These are phyloP conservation scores for Noctua comes DNA, from an alignment of 2,888 invertebrate species.

Conservation along the genomic window DNA sequence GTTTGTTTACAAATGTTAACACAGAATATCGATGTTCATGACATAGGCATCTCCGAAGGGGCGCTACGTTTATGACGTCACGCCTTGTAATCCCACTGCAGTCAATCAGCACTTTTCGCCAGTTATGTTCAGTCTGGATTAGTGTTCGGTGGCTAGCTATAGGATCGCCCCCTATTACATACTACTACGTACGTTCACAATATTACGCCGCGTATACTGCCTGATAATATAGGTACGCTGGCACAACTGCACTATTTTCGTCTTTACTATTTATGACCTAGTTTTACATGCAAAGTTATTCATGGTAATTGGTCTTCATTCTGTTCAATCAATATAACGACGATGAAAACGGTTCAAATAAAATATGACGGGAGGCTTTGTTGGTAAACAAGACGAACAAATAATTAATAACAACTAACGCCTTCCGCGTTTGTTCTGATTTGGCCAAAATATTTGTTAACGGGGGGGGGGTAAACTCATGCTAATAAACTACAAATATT, in stretches of 20 bases:
- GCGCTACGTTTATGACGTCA: not conserved
- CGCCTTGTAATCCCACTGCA: not conserved
- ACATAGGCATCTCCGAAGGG: not conserved
- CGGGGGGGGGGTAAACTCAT: not conserved
- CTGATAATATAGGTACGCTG: not conserved
- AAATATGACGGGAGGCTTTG: constrained; percentile 2
- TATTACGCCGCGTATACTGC: too few relatives aligned
- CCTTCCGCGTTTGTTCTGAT: not conserved
- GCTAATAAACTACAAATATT: not conserved
- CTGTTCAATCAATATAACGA: constrained; percentile 44
- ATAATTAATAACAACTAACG: too few relatives aligned
- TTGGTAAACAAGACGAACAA: not conserved
- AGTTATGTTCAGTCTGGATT: not conserved
- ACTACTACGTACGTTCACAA: not conserved
- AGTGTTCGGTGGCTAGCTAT: not conserved
- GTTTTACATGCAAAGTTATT: constrained; percentile 10
- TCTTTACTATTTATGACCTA: constrained; percentile 3
- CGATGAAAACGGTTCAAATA: constrained; percentile 12
- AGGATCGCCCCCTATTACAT: not conserved
- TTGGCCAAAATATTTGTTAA: not conserved
- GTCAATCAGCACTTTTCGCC: too few relatives aligned
- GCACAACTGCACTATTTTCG: not conserved
- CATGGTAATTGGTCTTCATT: constrained; percentile 37
- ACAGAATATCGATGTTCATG: not conserved
- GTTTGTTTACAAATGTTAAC: not conserved